Evolutionary conservation across 2,113 vertebrate genomes (phyloP).

Genomic region (Anseranas semipalmata): DNA sequence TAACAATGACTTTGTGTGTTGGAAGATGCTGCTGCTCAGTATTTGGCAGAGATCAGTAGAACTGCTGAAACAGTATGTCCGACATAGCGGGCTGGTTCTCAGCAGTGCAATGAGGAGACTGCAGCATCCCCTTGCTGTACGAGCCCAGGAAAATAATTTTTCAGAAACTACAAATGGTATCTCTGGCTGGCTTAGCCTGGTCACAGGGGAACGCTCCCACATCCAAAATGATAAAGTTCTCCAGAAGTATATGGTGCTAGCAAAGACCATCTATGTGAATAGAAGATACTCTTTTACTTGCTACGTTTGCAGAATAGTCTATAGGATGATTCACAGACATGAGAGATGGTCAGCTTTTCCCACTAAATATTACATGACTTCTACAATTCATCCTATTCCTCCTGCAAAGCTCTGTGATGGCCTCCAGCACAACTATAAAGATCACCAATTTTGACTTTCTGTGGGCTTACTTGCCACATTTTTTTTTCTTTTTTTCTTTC

Average conservation of each 20-base stretch:
- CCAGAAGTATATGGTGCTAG: not conserved
- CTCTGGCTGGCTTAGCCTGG: not conserved
- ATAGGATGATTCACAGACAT: not conserved
- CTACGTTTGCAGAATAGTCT: not conserved
- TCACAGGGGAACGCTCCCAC: not conserved
- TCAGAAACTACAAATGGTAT: not conserved
- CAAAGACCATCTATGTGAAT: not conserved
- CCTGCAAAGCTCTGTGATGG: not conserved
- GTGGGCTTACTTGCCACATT: not conserved
- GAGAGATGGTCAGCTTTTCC: not conserved
- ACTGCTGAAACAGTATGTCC: not conserved
- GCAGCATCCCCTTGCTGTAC: accelerated
- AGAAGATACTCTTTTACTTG: not conserved
- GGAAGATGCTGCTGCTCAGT: not conserved
- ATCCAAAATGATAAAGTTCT: not conserved
- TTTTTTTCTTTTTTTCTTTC: not conserved
- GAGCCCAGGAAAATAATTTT: accelerated
- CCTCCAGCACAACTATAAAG: not conserved
- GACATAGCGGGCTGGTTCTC: not conserved
- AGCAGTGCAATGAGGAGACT: accelerated
- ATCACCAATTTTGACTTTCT: not conserved
- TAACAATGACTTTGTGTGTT: not conserved
- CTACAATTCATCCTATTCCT: not conserved
- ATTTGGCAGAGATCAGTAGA: not conserved
- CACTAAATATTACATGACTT: not conserved